A percentile compares a stretch with the other conserved stretches of the same genome.
phyloP scores from a whole-genome alignment of 2,797 vertebrate species.

The Phyllotis vaccarum region DNA sequence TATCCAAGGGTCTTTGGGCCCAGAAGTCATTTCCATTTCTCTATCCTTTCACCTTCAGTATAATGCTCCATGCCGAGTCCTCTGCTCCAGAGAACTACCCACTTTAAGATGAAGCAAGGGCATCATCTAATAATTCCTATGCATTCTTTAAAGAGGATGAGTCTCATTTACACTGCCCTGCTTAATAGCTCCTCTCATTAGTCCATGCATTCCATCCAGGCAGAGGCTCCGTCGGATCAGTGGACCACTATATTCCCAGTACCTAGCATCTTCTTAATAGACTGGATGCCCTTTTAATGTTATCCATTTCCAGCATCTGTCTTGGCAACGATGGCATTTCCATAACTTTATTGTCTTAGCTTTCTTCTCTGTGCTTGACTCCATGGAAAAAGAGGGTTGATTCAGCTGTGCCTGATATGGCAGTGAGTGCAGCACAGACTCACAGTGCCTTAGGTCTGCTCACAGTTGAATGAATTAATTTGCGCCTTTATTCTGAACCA shows the following conservation, averaged over 20 bases:
- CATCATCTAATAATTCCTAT: neutral
- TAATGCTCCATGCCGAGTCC: neutral
- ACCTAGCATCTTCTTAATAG: neutral
- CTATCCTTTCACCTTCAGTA: neutral
- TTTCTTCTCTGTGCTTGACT: neutral
- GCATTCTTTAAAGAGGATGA: neutral
- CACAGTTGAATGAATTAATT: neutral
- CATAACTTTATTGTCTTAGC: neutral
- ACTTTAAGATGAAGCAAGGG: neutral
- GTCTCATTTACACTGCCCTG: neutral
- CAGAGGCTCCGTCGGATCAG: neutral
- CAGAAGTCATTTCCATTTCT: neutral
- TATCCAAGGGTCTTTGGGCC: too few species aligned
- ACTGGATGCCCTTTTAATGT: neutral
- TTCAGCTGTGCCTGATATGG: neutral
- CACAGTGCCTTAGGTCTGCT: neutral
- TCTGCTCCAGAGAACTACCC: neutral
- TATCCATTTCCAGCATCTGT: neutral
- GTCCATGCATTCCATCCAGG: neutral
- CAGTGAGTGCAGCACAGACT: neutral
- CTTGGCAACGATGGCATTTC: neutral
- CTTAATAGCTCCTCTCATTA: neutral
- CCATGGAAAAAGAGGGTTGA: neutral
- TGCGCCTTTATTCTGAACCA: slow-evolving; percentile 37
- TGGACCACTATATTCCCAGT: neutral